phyloP scores from a whole-genome alignment of 2,113 vertebrate species.

The Pao palembangensis region DNA sequence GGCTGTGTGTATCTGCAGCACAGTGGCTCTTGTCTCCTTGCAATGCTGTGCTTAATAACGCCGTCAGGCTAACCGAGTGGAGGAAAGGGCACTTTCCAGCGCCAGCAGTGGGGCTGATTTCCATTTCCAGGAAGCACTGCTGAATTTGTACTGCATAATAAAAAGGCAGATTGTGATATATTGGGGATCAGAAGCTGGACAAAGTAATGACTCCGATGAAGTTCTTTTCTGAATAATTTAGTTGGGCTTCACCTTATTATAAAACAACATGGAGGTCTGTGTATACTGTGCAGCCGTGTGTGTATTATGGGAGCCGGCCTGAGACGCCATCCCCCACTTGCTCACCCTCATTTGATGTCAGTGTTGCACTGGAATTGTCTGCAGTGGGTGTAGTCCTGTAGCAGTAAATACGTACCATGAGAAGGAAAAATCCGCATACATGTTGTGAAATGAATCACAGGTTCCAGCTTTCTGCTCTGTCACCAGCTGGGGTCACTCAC shows the following conservation, averaged over 20 bases:
- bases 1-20: constrained; percentile 18
- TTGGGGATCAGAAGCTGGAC: not conserved
- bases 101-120: not conserved
- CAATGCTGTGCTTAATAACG: not conserved
- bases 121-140: not conserved
- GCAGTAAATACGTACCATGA: too few relatives aligned
- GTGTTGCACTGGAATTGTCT: too few relatives aligned
- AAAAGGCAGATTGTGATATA: not conserved
- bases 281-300: too few relatives aligned
- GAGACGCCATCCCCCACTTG: too few relatives aligned
- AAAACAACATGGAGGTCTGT: too few relatives aligned
- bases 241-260: not conserved
- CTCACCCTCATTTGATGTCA: too few relatives aligned
- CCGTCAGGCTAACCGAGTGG: not conserved
- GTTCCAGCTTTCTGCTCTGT: too few relatives aligned
- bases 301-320: too few relatives aligned
- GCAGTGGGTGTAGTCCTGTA: too few relatives aligned
- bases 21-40: not conserved
- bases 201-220: not conserved
- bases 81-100: not conserved
- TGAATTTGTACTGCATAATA: not conserved
- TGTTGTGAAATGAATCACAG: too few relatives aligned
- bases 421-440: too few relatives aligned
- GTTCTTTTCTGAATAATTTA: not conserved
- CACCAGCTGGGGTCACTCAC: too few relatives aligned